Conservation (phyloP, 2,888 invertebrate genomes). For the Epinotia bilunana region DNA sequence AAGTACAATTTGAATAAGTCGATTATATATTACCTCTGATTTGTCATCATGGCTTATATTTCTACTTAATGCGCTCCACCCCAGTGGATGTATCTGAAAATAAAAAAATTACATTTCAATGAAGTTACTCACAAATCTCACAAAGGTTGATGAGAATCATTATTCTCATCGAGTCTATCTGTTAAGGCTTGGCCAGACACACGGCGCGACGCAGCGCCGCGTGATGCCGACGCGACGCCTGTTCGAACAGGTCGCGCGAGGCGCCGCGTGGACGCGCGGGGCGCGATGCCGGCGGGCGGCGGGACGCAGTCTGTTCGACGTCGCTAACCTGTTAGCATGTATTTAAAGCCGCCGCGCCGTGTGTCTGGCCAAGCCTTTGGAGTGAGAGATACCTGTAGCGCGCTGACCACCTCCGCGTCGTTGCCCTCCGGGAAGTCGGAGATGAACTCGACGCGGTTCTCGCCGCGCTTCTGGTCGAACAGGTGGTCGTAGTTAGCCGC, state of each 20-base stretch:
- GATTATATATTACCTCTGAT: conserved; percentile 90
- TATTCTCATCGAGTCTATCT: conserved; percentile 52
- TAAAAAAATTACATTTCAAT: conserved; percentile 1
- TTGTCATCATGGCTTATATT: conserved; percentile 94
- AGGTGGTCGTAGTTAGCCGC: conserved; percentile 92
- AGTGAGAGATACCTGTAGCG: conserved; percentile 86
- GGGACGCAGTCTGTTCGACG: too few relatives aligned
- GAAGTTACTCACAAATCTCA: not conserved
- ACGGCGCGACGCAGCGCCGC: too few relatives aligned
- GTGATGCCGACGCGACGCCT: too few relatives aligned
- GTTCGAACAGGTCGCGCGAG: too few relatives aligned
- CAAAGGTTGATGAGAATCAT: not conserved
- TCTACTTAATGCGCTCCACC: conserved; percentile 94
- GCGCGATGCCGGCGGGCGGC: too few relatives aligned
- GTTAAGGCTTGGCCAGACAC: too few relatives aligned
- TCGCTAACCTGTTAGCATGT: too few relatives aligned
- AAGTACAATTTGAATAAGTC: not conserved
- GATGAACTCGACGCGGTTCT: conserved; percentile 95
- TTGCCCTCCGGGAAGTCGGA: conserved; percentile 94
- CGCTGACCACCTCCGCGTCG: conserved; percentile 95
- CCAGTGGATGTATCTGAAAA: conserved; percentile 92
- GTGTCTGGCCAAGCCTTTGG: too few relatives aligned
- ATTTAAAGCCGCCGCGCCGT: too few relatives aligned
- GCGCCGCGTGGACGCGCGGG: too few relatives aligned
- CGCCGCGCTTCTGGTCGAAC: conserved; percentile 88